Conservation (phyloP, 2,113 vertebrate genomes). For the Probosciger aterrimus region DNA sequence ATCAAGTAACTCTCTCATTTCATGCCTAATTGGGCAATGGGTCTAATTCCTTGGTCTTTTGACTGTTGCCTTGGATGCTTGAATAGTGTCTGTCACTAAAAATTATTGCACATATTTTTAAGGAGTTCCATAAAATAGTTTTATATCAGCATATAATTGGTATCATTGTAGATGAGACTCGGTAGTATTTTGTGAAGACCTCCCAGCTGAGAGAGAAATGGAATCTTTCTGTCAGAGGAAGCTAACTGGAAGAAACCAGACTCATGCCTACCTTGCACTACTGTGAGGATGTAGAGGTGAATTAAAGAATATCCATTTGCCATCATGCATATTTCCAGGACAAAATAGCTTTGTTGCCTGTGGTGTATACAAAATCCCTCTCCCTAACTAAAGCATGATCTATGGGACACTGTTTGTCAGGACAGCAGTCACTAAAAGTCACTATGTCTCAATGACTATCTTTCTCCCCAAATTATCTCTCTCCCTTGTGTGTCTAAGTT, state of each 20-base stretch:
- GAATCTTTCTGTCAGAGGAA: constrained; percentile 11
- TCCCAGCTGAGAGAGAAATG: constrained; percentile 14
- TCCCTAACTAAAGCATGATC: background rate
- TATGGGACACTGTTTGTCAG: background rate
- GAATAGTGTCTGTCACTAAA: background rate
- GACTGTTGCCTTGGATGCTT: background rate
- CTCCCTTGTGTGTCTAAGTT: background rate
- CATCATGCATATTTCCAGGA: background rate
- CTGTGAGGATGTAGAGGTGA: constrained; percentile 10
- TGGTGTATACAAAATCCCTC: background rate
- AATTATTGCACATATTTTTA: background rate
- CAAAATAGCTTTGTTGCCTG: background rate
- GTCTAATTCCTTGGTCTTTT: background rate
- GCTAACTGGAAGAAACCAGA: constrained; percentile 21
- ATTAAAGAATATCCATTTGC: background rate
- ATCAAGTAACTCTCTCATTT: background rate
- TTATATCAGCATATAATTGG: constrained; percentile 6
- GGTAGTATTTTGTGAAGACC: background rate
- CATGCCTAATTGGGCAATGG: background rate
- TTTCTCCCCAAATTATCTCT: background rate
- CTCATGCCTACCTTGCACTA: background rate
- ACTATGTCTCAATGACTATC: background rate
- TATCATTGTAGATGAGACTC: background rate
- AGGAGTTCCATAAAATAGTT: background rate
- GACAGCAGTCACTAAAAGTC: background rate